Evolutionary conservation across 1,140 invertebrate genomes (phyloP).

Genomic region (Himalopsyche phryganea): DNA sequence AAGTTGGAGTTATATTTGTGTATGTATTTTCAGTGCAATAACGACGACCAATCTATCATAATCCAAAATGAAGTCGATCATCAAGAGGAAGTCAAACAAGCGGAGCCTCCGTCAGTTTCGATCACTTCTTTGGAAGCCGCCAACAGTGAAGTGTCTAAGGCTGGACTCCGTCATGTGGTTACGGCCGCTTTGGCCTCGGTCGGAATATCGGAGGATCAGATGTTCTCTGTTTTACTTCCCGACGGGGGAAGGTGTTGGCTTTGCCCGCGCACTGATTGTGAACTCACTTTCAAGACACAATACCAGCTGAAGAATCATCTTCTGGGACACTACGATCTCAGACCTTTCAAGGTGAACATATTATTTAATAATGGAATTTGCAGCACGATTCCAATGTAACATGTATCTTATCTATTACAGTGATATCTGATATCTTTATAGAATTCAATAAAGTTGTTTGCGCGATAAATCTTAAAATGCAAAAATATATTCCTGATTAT

Average conservation of each 20-base stretch:
- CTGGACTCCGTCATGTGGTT: slow-evolving; percentile 13
- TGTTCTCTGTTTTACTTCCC: slow-evolving; percentile 11
- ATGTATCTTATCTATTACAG: no score
- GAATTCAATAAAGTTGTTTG: not conserved
- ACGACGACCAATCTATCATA: slow-evolving; percentile 12
- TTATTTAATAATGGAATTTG: no score
- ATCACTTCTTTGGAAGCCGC: not conserved
- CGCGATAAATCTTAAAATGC: not conserved
- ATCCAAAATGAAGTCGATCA: slow-evolving; percentile 17
- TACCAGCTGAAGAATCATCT: slow-evolving; percentile 29
- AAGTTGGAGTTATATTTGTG: no score
- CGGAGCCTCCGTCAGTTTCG: not conserved
- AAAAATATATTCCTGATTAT: no score
- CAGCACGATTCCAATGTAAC: no score
- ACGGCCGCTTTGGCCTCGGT: slow-evolving; percentile 24
- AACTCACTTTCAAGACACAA: slow-evolving; percentile 27
- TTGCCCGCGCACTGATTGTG: slow-evolving; percentile 17
- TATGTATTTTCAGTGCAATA: slow-evolving; percentile 24
- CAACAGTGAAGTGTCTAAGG: not conserved
- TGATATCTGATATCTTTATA: not conserved
- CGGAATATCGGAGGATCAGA: slow-evolving; percentile 22
- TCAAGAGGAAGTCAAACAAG: slow-evolving; percentile 5
- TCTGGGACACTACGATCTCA: slow-evolving; percentile 29
- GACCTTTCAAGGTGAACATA: slow-evolving; percentile 27
- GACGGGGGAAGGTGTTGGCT: slow-evolving; percentile 21